Evolutionary conservation across 2,888 invertebrate genomes (phyloP), one percentile per base, ranked within the genome.

Genomic region (Hirtodrosophila alboralis): DNA sequence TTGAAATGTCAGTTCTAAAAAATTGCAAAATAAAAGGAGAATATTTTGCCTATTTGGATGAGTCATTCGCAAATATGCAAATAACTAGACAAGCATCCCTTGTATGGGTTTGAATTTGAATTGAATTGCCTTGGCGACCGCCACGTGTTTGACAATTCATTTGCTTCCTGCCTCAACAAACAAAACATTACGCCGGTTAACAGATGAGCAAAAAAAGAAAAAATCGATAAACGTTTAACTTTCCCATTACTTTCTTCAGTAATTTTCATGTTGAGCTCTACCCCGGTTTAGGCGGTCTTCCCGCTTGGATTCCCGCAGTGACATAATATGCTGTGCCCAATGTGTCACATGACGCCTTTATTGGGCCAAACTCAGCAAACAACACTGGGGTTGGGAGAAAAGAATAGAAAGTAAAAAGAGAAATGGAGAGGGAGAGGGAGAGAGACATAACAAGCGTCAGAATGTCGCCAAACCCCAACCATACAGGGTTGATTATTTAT

Each of bases 161-260:
- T 34, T 31, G 36, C 45, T 67, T 59, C 59, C 84, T 79, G 70
- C 84, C 79, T 59, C 79, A 80, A 80, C 75, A 77, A 59, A 62
- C 41, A 54, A 62, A 34, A 41, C 36, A 37, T 77, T 80, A 64
- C 7, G 59, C 27, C 56, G 38, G 41, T 43, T 31, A n/a, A 28
- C 49, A 38, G 60, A 61, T 51, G 43, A 52, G 40, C 18, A 76
- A 78, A n/a, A n/a, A n/a, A n/a, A n/a, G n/a, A n/a, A n/a, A n/a
- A n/a, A 80, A 81, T 80, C 79, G 75, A 80, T 80, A 84, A 68
- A 14, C 63, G 31, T 59, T 66, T 77, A 66, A 66, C 62, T 53
- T 68, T 60, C 33, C 51, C 61, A 38, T 57, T 64, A 59, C 47
- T 38, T 57, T 52, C 31, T 56, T 62, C 78, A 84, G 81, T 68